Percentiles rank a stretch among this genome's conserved stretches.
Evolutionary conservation across 2,797 vertebrate genomes (phyloP).

Genomic region (Ctenochaetus hawaiiensis): DNA sequence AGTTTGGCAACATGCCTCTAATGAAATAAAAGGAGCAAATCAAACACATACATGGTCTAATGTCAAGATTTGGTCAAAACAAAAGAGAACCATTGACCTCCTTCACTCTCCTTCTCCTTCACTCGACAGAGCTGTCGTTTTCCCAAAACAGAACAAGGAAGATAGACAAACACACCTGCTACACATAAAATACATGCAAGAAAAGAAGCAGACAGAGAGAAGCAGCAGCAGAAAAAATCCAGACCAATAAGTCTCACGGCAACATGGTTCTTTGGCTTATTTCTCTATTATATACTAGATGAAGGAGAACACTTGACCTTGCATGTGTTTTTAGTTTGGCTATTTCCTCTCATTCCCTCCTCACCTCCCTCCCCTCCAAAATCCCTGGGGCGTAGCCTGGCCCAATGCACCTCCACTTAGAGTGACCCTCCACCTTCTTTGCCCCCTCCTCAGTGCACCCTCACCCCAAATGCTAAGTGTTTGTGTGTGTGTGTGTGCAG

Average conservation of each 20-base stretch:
- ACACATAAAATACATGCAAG: conserved; percentile 19
- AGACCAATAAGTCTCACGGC: conserved; percentile 24
- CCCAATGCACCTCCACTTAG: conserved; percentile 62
- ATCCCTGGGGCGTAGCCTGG: conserved; percentile 68
- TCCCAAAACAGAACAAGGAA: not conserved
- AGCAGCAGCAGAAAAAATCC: conserved; percentile 12
- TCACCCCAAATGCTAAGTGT: conserved; percentile 31
- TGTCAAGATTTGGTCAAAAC: not conserved
- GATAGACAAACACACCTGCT: conserved; percentile 2
- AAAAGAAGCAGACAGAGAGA: conserved; percentile 15
- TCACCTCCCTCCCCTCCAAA: conserved; percentile 27
- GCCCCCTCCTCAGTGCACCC: conserved; percentile 41
- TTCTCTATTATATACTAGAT: conserved; percentile 56
- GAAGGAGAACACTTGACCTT: conserved; percentile 75
- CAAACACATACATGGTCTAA: not conserved
- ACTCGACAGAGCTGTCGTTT: conserved; percentile 3
- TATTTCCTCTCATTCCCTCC: conserved; percentile 62
- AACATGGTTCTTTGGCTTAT: conserved; percentile 22
- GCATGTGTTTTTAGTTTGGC: conserved; percentile 78
- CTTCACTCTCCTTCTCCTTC: conserved; percentile 7
- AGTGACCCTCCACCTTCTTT: conserved; percentile 62
- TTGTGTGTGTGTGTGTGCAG: conserved; percentile 4
- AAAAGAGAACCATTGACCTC: not conserved
- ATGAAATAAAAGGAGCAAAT: not conserved
- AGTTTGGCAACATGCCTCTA: not conserved